Conservation (phyloP, 1,140 invertebrate species). For the Brachionus koreanus region DNA sequence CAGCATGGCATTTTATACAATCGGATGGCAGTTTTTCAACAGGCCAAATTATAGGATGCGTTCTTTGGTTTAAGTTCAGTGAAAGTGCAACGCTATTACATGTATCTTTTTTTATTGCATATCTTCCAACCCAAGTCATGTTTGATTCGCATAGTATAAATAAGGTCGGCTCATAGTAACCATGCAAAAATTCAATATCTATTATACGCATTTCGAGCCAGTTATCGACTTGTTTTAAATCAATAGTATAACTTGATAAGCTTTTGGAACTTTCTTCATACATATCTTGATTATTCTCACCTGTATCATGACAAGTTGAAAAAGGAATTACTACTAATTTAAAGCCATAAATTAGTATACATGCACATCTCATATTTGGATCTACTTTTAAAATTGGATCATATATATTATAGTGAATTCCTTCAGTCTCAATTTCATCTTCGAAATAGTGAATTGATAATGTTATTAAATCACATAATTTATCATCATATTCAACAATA, state of each 20-base stretch:
- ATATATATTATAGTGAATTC: conserved; percentile 46
- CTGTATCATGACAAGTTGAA: conserved; percentile 72
- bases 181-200: conserved; percentile 94
- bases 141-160: conserved; percentile 93
- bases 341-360: conserved; percentile 87
- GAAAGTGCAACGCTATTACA: conserved; percentile 92
- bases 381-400: conserved; percentile 82
- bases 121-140: conserved; percentile 83
- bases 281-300: not conserved
- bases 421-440: conserved; percentile 71
- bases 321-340: conserved; percentile 92
- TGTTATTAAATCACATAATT: conserved; percentile 83
- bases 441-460: conserved; percentile 97
- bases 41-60: conserved; percentile 95
- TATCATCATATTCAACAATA: conserved; percentile 89
- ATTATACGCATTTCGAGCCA: conserved; percentile 84
- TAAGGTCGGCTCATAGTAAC: conserved; percentile 96
- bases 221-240: conserved; percentile 77
- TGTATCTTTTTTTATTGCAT: conserved; percentile 90
- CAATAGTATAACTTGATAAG: conserved; percentile 80
- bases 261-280: not conserved
- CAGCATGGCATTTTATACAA: conserved; percentile 76
- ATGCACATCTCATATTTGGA: conserved; percentile 90
- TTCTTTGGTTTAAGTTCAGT: conserved; percentile 87
- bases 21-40: conserved; percentile 87